phyloP scores from a whole-genome alignment of 2,797 vertebrate genomes.

The Sebastes baramenuke region DNA sequence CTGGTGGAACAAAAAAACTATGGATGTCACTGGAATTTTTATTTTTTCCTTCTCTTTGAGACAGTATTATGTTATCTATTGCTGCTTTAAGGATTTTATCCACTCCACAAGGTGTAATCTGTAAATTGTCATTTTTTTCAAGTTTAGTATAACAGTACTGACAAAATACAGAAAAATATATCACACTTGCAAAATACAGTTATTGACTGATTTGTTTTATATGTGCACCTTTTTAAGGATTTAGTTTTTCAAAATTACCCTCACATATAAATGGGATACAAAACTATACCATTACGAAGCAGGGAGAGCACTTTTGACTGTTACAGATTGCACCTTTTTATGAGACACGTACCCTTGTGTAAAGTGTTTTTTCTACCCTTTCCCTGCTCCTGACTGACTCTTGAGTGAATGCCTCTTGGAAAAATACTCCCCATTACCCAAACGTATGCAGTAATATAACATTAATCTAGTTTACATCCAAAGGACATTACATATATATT shows the following conservation, averaged over 20 bases:
- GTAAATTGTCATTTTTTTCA: constrained; percentile 74
- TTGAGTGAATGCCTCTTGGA: constrained; percentile 65
- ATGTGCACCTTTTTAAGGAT: constrained; percentile 68
- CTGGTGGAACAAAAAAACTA: constrained; percentile 65
- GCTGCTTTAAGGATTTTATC: constrained; percentile 69
- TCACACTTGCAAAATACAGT: constrained; percentile 50
- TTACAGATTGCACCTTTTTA: constrained; percentile 83
- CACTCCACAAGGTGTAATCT: constrained; percentile 80
- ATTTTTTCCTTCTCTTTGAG: constrained; percentile 54
- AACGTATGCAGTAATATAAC: constrained; percentile 79
- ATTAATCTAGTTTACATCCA: constrained; percentile 71
- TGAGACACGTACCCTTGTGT: constrained; percentile 65
- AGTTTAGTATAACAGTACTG: constrained; percentile 43
- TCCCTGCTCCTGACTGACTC: constrained; percentile 51
- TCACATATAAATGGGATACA: constrained; percentile 43
- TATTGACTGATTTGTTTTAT: constrained; percentile 62
- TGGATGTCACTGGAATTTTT: constrained; percentile 78
- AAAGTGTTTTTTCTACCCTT: constrained; percentile 63
- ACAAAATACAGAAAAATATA: constrained; percentile 48
- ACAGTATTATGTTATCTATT: constrained; percentile 74
- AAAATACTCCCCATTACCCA: constrained; percentile 60
- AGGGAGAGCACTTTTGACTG: constrained; percentile 80
- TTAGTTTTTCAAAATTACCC: constrained; percentile 68
- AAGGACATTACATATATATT: constrained; percentile 72
- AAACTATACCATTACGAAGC: constrained; percentile 59